A percentile compares a stretch with the other conserved stretches of the same genome.
These are phyloP conservation scores for Corythornis madagascariensis DNA, from an alignment of 2,113 vertebrate species.

Conservation along the genomic window DNA sequence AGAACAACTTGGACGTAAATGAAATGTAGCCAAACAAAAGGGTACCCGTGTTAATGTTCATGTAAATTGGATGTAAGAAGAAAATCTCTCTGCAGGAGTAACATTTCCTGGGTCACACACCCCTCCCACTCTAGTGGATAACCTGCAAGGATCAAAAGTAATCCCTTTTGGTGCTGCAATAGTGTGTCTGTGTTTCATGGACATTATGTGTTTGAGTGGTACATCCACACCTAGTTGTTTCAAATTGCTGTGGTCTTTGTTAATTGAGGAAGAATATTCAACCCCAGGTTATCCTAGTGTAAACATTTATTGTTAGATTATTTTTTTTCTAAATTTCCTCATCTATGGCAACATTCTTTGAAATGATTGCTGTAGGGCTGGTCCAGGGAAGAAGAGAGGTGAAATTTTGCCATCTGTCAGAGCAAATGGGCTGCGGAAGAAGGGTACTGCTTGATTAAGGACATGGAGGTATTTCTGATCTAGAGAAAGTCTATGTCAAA, in stretches of 20 bases:
- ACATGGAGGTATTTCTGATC: neutral
- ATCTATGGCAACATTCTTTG: neutral
- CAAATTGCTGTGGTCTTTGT: neutral
- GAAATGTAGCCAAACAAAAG: neutral
- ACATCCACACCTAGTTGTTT: neutral
- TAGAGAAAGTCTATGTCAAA: neutral
- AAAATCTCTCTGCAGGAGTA: neutral
- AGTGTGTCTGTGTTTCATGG: accelerated
- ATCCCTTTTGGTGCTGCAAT: accelerated
- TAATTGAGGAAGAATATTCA: neutral
- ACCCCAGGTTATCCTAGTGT: neutral
- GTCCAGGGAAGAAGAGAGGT: neutral
- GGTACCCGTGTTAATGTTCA: neutral
- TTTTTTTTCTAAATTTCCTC: neutral
- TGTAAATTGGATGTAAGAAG: neutral
- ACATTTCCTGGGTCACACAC: neutral
- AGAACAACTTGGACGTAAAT: accelerated
- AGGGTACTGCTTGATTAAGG: neutral
- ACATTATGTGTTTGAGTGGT: neutral
- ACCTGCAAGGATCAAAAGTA: neutral
- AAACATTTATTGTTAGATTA: neutral
- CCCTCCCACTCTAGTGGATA: neutral
- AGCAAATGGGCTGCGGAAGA: neutral
- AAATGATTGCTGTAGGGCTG: neutral
- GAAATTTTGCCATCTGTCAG: neutral